phyloP scores from a whole-genome alignment of 2,888 invertebrate species.

The Drosophila picticornis region DNA sequence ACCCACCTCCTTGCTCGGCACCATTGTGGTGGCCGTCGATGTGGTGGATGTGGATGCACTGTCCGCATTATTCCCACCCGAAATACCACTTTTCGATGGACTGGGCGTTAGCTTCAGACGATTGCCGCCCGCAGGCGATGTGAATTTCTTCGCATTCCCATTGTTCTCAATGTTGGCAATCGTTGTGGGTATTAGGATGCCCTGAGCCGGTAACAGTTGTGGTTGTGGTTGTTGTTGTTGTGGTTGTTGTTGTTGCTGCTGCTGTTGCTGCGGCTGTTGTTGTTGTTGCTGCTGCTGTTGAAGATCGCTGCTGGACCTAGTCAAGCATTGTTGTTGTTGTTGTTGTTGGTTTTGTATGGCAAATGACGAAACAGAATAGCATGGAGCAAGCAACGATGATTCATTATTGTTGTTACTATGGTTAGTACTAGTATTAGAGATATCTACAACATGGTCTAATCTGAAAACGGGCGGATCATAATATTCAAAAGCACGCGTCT shows the following conservation, averaged over 20 bases:
- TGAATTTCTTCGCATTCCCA: constrained; percentile 70
- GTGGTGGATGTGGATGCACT: constrained; percentile 84
- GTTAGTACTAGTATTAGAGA: constrained; percentile 74
- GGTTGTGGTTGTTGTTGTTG: constrained; percentile 73
- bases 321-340: constrained; percentile 67
- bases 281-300: constrained; percentile 76
- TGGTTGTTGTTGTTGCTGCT: constrained; percentile 72
- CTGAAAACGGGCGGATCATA: constrained; percentile 50
- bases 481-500: constrained; percentile 25
- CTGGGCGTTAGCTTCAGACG: constrained; percentile 86
- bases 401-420: constrained; percentile 83
- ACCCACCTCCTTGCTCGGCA: constrained; percentile 83
- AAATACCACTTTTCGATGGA: constrained; percentile 85
- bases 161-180: constrained; percentile 53
- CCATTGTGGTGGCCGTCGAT: constrained; percentile 85
- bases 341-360: constrained; percentile 74
- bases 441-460: constrained; percentile 75
- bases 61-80: constrained; percentile 67
- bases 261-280: constrained; percentile 77
- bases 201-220: constrained; percentile 75
- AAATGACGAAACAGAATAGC: constrained; percentile 79
- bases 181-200: constrained; percentile 67
- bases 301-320: constrained; percentile 83
- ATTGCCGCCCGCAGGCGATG: constrained; percentile 85
- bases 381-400: constrained; percentile 85